phyloP scores from a whole-genome alignment of 2,797 vertebrate genomes.

The Danio tinwini region DNA sequence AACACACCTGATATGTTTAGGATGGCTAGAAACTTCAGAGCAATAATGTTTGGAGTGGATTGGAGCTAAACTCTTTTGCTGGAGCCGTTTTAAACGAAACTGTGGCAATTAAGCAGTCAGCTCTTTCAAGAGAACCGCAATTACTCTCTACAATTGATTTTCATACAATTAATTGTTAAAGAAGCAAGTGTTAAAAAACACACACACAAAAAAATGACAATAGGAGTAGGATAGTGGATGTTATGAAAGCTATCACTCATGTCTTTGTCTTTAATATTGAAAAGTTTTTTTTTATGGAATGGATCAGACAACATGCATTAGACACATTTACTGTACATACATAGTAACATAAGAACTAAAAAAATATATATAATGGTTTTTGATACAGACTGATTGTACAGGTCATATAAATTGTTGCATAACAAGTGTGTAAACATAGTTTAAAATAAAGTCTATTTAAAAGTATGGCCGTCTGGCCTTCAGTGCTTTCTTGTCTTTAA shows the following conservation, averaged over 20 bases:
- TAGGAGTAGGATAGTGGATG: background rate
- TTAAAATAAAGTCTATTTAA: slow-evolving; percentile 2
- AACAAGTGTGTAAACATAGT: background rate
- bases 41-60: no score
- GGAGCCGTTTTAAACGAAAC: background rate
- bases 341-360: slow-evolving; percentile 15
- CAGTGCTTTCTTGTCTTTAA: background rate
- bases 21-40: no score
- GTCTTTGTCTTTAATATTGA: slow-evolving; percentile 10
- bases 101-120: background rate
- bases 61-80: no score
- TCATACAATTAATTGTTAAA: background rate
- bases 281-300: slow-evolving; percentile 6
- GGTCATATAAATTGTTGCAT: background rate
- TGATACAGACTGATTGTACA: slow-evolving; percentile 3
- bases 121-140: background rate
- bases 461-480: slow-evolving; percentile 1
- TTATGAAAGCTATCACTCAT: background rate
- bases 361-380: background rate
- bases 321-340: slow-evolving; percentile 1
- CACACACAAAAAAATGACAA: no score
- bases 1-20: no score
- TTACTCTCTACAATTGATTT: background rate
- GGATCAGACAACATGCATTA: slow-evolving; percentile 29
- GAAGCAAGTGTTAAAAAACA: background rate